Conservation (phyloP, 2,888 invertebrate genomes). For the Pomacea canaliculata region DNA sequence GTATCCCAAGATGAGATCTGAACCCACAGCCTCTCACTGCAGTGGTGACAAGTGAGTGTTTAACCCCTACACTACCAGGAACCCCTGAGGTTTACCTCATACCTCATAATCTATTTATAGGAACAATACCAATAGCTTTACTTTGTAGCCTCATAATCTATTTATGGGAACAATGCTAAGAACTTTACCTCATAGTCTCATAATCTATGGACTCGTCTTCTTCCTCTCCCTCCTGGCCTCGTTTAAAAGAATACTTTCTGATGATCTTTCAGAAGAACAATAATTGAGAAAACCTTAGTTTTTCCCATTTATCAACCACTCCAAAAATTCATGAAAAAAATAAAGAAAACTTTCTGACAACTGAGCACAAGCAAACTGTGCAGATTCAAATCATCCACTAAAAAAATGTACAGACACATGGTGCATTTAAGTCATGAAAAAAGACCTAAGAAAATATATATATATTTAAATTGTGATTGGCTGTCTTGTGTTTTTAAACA, state of each 20-base stretch:
- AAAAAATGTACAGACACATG: too few relatives aligned
- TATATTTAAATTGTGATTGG: too few relatives aligned
- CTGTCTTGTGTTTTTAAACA: constrained; percentile 17
- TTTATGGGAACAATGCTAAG: constrained; percentile 40
- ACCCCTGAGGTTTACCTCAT: too few relatives aligned
- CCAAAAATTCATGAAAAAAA: neutral
- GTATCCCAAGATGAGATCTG: too few relatives aligned
- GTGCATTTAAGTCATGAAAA: too few relatives aligned
- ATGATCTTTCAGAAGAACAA: constrained; percentile 69
- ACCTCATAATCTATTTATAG: too few relatives aligned
- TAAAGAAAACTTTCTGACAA: neutral
- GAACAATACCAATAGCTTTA: constrained; percentile 15
- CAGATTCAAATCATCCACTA: too few relatives aligned
- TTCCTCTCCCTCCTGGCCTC: constrained; percentile 60
- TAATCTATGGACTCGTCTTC: constrained; percentile 78
- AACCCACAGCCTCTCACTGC: too few relatives aligned
- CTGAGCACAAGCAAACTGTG: too few relatives aligned
- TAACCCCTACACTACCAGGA: too few relatives aligned
- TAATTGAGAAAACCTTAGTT: neutral
- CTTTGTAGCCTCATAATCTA: constrained; percentile 94
- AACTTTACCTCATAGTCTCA: constrained; percentile 84
- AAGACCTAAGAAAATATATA: too few relatives aligned
- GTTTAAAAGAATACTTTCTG: constrained; percentile 82
- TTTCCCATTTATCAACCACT: neutral
- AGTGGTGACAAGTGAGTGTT: too few relatives aligned